Evolutionary conservation across 2,113 vertebrate species (phyloP).

Genomic region (Stercorarius parasiticus): DNA sequence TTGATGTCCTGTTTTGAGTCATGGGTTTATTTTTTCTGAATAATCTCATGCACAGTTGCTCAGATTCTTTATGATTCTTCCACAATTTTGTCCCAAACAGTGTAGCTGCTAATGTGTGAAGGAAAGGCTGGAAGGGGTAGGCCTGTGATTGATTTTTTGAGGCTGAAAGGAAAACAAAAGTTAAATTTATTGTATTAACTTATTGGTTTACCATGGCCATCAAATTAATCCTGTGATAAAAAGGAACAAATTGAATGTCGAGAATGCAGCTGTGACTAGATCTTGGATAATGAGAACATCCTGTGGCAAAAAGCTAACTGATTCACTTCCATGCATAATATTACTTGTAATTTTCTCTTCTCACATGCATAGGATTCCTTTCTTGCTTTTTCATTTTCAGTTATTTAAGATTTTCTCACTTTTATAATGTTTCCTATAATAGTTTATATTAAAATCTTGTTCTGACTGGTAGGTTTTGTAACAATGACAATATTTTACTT

Average conservation of each 20-base stretch:
- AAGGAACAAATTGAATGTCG: neutral
- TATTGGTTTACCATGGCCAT: neutral
- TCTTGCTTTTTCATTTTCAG: neutral
- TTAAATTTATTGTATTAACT: neutral
- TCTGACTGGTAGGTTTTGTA: neutral
- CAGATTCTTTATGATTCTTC: neutral
- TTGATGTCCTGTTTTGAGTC: neutral
- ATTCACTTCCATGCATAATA: neutral
- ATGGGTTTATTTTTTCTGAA: neutral
- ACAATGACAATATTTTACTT: neutral
- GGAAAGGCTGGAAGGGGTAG: neutral
- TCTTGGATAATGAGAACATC: neutral
- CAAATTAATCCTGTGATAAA: neutral
- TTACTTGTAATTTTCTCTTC: neutral
- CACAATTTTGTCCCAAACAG: neutral
- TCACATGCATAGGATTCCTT: neutral
- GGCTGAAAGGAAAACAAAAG: neutral
- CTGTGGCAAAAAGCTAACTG: neutral
- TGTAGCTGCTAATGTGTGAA: neutral
- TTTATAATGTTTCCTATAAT: neutral
- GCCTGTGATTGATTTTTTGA: neutral
- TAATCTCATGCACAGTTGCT: neutral
- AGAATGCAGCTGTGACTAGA: neutral
- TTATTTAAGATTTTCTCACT: neutral
- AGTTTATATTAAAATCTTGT: neutral